A percentile compares a stretch with the other conserved stretches of the same genome.
Conservation (phyloP, 2,888 invertebrate genomes). For the Caenorhabditis panamensis region DNA sequence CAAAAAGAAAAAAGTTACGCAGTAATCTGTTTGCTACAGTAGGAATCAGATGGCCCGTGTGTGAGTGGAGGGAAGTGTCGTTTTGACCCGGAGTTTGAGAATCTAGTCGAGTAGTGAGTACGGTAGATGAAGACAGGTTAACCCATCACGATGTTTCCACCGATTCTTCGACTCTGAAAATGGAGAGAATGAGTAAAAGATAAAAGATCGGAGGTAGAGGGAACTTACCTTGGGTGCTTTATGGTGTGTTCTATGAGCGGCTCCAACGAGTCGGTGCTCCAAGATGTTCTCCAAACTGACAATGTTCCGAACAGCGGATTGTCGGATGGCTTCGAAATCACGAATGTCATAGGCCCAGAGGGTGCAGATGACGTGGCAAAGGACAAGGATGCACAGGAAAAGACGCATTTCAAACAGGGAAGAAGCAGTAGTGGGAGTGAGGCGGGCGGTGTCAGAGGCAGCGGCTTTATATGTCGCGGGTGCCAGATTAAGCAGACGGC, state of each 20-base stretch:
- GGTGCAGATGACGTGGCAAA: conserved; percentile 47
- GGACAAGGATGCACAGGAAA: conserved; percentile 34
- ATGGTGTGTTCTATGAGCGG: conserved; percentile 27
- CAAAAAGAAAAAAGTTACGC: conserved; percentile 28
- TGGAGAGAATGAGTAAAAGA: background rate
- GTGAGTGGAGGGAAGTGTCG: conserved; percentile 17
- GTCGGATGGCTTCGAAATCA: conserved; percentile 44
- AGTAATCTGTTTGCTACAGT: conserved; percentile 38
- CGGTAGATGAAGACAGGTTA: background rate
- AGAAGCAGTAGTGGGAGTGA: conserved; percentile 16
- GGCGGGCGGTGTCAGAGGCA: conserved; percentile 40
- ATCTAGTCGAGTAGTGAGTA: background rate
- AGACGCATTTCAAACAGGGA: conserved; percentile 19
- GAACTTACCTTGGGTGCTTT: conserved; percentile 41
- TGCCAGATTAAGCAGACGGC: conserved; percentile 45
- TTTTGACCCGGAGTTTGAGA: conserved; percentile 11
- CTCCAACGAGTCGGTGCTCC: conserved; percentile 31
- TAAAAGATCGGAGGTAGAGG: background rate
- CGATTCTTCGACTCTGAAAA: conserved; percentile 58
- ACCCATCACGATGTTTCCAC: conserved; percentile 61
- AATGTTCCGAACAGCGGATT: conserved; percentile 49
- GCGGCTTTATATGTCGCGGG: conserved; percentile 54
- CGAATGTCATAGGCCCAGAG: conserved; percentile 41
- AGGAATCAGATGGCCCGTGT: conserved; percentile 16
- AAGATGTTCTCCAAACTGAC: conserved; percentile 47